These are phyloP conservation scores for Lithophane semibrunnea DNA, from an alignment of 2,888 invertebrate species.

Conservation along the genomic window DNA sequence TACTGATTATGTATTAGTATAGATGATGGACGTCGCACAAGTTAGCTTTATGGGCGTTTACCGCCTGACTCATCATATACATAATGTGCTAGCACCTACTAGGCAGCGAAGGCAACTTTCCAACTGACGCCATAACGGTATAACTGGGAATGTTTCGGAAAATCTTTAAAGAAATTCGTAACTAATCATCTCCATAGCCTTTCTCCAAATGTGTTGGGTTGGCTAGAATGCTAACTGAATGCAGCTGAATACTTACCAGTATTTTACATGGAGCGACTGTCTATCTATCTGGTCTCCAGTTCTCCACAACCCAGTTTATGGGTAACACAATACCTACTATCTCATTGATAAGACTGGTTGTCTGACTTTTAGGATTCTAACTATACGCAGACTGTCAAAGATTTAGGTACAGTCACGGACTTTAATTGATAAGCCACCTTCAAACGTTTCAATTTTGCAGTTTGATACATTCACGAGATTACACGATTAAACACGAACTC, in stretches of 20 bases:
- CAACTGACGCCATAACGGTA: constrained; percentile 10
- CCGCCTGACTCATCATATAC: constrained; percentile 39
- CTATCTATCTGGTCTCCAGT: too few species aligned
- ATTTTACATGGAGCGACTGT: neutral
- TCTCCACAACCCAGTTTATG: neutral
- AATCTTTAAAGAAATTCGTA: neutral
- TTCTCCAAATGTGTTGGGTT: neutral
- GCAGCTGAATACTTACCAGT: neutral
- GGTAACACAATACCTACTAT: neutral
- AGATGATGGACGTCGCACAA: constrained; percentile 41
- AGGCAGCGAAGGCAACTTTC: constrained; percentile 12
- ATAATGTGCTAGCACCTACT: constrained; percentile 37
- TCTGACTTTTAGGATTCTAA: neutral
- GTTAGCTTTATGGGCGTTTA: constrained; percentile 55
- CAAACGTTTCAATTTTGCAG: too few species aligned
- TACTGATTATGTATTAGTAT: constrained; percentile 48
- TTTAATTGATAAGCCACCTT: too few species aligned
- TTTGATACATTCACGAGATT: too few species aligned
- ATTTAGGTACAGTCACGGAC: too few species aligned
- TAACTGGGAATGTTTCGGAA: neutral
- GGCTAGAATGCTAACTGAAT: too few species aligned
- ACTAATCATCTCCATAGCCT: neutral
- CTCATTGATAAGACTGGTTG: neutral
- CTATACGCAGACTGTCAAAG: neutral
- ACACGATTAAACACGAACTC: too few species aligned